Evolutionary conservation across 2,888 invertebrate species (phyloP).

Genomic region (Plagodis pulveraria): DNA sequence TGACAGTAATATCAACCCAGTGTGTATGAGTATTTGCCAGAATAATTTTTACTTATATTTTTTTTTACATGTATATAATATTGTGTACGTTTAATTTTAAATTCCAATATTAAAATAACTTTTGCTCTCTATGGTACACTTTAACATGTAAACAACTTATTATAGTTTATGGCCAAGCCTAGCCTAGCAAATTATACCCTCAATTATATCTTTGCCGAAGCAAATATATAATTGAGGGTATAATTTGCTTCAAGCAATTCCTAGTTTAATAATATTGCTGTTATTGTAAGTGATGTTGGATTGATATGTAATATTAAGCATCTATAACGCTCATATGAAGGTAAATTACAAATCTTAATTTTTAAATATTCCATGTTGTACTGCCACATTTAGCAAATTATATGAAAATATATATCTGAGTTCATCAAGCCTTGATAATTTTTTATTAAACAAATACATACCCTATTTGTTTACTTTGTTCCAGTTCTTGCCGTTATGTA

Average conservation of each 20-base stretch:
- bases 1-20: neutral
- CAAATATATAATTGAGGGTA: too few species aligned
- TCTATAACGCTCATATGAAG: neutral
- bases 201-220: too few species aligned
- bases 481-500: slow-evolving; percentile 10
- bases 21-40: neutral
- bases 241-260: slow-evolving; percentile 16
- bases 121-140: too few species aligned
- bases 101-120: too few species aligned
- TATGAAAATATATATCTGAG: slow-evolving; percentile 6
- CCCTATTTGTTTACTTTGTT: neutral
- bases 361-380: too few species aligned
- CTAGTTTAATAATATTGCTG: neutral
- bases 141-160: too few species aligned
- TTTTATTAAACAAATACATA: neutral
- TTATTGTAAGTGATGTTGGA: neutral
- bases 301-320: neutral
- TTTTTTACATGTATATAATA: too few species aligned
- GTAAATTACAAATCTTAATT: too few species aligned
- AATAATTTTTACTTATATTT: too few species aligned
- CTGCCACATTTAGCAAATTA: neutral
- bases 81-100: too few species aligned
- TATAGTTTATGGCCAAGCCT: too few species aligned
- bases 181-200: too few species aligned
- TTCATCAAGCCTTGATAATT: slow-evolving; percentile 2